A percentile compares a stretch with the other conserved stretches of the same genome.
These are phyloP conservation scores for Ophonus ardosiacus DNA, from an alignment of 2,888 invertebrate genomes.

Conservation along the genomic window DNA sequence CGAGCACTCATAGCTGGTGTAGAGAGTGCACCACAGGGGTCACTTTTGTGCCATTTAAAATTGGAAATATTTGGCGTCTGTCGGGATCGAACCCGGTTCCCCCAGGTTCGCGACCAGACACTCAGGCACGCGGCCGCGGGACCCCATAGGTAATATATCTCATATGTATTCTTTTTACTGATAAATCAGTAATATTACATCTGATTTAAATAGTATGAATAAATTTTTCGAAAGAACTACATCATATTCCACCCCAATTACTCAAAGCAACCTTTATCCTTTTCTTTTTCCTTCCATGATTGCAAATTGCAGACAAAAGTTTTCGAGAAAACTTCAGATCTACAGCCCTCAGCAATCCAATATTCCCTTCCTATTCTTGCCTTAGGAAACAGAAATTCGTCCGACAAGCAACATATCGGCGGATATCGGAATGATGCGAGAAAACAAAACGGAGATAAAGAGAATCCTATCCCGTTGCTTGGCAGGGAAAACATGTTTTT, in stretches of 20 bases:
- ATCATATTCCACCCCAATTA: background rate
- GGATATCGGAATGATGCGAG: constrained; percentile 31
- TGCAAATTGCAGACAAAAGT: background rate
- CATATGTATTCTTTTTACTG: background rate
- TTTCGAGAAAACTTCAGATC: background rate
- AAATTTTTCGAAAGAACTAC: too few species aligned
- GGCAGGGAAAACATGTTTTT: constrained; percentile 32
- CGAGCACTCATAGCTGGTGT: too few species aligned
- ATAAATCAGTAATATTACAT: background rate
- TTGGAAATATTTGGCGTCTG: too few species aligned
- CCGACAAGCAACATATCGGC: constrained; percentile 17
- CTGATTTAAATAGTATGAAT: too few species aligned
- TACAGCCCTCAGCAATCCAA: background rate
- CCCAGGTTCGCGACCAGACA: too few species aligned
- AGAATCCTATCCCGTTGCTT: constrained; percentile 31
- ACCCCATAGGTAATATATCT: too few species aligned
- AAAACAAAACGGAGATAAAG: constrained; percentile 33
- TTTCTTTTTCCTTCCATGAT: background rate
- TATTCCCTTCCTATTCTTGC: constrained; percentile 4
- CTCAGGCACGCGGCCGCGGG: too few species aligned
- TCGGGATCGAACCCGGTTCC: too few species aligned
- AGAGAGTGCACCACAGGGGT: too few species aligned
- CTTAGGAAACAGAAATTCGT: background rate
- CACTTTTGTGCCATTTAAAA: too few species aligned
- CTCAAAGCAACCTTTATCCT: background rate